Evolutionary conservation across 92 coral and sea anemone genomes (phyloP).

Genomic region (Hydrozoanthus gracilis): DNA sequence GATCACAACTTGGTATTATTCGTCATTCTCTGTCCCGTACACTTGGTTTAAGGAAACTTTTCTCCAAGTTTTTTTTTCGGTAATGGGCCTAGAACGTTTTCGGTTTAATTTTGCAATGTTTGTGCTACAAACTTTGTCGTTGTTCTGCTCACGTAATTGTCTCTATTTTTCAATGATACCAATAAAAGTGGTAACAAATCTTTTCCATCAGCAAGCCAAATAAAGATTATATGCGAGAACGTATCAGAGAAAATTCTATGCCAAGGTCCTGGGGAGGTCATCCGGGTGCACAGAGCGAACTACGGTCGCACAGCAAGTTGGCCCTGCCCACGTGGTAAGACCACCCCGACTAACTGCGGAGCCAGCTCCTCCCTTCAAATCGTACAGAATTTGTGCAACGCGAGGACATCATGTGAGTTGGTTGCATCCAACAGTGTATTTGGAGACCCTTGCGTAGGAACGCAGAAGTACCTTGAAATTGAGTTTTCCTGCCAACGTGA

Average conservation of each 20-base stretch:
- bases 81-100: no score
- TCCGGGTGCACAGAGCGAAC: constrained; percentile 15
- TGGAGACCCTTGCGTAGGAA: constrained; percentile 17
- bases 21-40: no score
- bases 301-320: constrained; percentile 16
- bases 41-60: no score
- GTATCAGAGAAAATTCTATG: neutral
- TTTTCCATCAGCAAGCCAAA: neutral
- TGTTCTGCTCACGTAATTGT: no score
- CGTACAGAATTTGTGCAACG: neutral
- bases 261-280: neutral
- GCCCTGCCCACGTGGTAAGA: neutral
- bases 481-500: constrained; percentile 9
- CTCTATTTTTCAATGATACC: no score
- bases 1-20: no score
- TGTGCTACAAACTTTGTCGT: no score
- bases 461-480: neutral
- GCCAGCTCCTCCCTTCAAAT: neutral
- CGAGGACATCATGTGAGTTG: neutral
- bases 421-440: constrained; percentile 6
- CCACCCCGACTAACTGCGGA: neutral
- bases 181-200: no score
- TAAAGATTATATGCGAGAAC: constrained; percentile 10
- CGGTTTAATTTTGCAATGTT: no score
- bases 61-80: no score